Conservation (phyloP, 2,888 invertebrate genomes). For the Chrysolina americana region DNA sequence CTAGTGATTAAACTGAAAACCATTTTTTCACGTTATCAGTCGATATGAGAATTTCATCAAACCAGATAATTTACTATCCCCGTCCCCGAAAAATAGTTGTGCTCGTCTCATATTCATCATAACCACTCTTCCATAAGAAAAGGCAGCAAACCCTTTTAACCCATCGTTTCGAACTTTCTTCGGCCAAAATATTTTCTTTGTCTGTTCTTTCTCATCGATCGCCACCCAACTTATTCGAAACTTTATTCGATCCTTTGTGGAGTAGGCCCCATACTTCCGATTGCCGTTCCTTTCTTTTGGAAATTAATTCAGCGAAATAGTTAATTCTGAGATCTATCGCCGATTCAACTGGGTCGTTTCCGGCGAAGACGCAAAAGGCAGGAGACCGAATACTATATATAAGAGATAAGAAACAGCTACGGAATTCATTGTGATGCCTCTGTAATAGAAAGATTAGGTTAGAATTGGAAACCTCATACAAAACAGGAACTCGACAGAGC, state of each 20-base stretch:
- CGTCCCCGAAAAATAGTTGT: too few relatives aligned
- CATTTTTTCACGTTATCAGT: too few relatives aligned
- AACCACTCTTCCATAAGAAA: too few relatives aligned
- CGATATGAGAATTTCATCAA: too few relatives aligned
- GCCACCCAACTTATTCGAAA: background rate
- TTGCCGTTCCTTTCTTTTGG: conserved; percentile 32
- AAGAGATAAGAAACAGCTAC: conserved; percentile 55
- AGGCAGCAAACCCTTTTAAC: background rate
- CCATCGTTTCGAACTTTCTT: background rate
- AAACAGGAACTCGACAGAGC: conserved; percentile 50
- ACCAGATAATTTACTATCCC: too few relatives aligned
- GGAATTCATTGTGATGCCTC: conserved; percentile 61
- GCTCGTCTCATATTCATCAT: too few relatives aligned
- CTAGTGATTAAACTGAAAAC: too few relatives aligned
- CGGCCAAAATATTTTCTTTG: background rate
- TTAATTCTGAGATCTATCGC: conserved; percentile 45
- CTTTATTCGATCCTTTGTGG: conserved; percentile 5
- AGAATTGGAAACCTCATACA: conserved; percentile 58
- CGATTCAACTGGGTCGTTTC: conserved; percentile 41
- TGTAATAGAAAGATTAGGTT: conserved; percentile 62
- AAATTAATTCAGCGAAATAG: conserved; percentile 46
- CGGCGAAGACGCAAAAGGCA: conserved; percentile 38
- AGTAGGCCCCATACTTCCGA: conserved; percentile 24
- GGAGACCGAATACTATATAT: conserved; percentile 37
- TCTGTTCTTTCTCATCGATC: conserved; percentile 5